A percentile compares a stretch with the other conserved stretches of the same genome.
phyloP scores from a whole-genome alignment of 2,888 invertebrate genomes.

The Bombyx huttoni region DNA sequence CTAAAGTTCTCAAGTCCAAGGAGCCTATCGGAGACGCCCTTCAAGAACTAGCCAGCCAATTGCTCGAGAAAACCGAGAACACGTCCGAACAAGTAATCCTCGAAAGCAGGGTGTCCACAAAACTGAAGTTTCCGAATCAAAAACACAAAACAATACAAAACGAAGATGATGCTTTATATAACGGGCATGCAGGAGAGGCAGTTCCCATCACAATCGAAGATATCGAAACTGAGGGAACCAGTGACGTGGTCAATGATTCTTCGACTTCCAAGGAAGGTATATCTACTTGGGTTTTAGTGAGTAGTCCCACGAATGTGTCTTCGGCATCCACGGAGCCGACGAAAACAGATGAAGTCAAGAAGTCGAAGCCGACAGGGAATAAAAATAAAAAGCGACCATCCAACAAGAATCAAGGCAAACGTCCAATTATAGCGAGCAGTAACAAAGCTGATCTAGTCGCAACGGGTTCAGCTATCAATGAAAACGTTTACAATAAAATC shows the following conservation, averaged over 20 bases:
- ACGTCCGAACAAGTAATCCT: conserved; percentile 50
- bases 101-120: conserved; percentile 76
- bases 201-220: conserved; percentile 77
- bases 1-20: conserved; percentile 52
- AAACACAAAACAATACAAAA: conserved; percentile 45
- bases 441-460: conserved; percentile 63
- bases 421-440: conserved; percentile 54
- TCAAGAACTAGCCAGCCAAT: conserved; percentile 71
- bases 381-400: conserved; percentile 53
- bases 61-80: conserved; percentile 58
- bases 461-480: conserved; percentile 58
- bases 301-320: conserved; percentile 48
- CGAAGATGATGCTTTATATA: conserved; percentile 52
- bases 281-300: conserved; percentile 84
- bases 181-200: conserved; percentile 76
- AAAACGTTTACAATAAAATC: conserved; percentile 71
- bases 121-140: conserved; percentile 65
- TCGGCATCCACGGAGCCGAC: conserved; percentile 49
- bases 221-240: conserved; percentile 67
- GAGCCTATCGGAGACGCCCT: conserved; percentile 70
- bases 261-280: conserved; percentile 77
- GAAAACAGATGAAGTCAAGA: conserved; percentile 37
- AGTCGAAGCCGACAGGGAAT: conserved; percentile 32
- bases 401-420: conserved; percentile 40
- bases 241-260: conserved; percentile 27